Conservation (phyloP, 2,888 invertebrate species). For the Lasioglossum malachurum region DNA sequence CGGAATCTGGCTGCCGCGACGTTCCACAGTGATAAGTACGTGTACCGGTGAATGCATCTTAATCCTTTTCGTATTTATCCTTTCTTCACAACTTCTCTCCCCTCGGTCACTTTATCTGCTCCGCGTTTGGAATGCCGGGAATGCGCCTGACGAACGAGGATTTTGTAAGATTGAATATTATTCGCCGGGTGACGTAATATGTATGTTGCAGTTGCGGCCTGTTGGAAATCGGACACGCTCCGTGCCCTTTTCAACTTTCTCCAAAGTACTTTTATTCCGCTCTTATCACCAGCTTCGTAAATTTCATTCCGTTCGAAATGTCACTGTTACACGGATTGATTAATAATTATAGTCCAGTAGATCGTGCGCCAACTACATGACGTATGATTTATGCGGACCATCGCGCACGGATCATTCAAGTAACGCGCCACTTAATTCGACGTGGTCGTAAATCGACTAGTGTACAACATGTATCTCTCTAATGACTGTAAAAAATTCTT, state of each 20-base stretch:
- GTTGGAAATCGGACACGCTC: conserved; percentile 2
- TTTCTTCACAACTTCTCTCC: background rate
- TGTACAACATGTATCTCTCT: background rate
- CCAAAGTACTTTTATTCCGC: background rate
- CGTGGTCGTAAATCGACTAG: background rate
- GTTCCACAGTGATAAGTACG: conserved; percentile 37
- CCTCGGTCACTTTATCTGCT: background rate
- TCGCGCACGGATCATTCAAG: background rate
- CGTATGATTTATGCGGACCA: background rate
- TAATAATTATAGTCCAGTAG: background rate
- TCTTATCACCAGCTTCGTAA: background rate
- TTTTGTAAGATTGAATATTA: conserved; percentile 18
- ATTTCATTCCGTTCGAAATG: background rate
- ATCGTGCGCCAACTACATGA: background rate
- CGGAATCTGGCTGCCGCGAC: conserved; percentile 35
- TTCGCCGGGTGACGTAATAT: background rate
- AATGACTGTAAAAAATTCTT: background rate
- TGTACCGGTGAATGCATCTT: conserved; percentile 45
- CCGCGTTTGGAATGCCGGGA: conserved; percentile 8
- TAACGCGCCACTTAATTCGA: background rate
- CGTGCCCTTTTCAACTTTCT: background rate
- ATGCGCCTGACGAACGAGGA: background rate
- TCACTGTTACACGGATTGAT: background rate
- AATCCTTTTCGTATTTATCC: conserved; percentile 48
- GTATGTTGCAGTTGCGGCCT: background rate